Evolutionary conservation across 2,797 vertebrate species (phyloP), one percentile per base, ranked within the genome.

Genomic region (Gymnoscopelus braueri): DNA sequence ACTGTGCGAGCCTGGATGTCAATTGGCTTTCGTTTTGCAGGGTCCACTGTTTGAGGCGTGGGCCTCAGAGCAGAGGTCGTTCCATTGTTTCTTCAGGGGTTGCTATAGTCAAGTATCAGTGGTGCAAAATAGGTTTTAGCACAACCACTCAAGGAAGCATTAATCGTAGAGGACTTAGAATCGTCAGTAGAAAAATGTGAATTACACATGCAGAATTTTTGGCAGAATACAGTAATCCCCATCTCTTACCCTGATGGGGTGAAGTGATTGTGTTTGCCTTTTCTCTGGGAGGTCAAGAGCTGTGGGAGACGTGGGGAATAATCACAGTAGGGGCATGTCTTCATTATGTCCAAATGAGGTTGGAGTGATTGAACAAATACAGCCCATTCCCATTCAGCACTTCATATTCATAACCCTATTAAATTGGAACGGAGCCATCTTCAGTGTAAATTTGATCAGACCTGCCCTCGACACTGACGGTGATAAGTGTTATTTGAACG

Each of bases 371-470:
- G 92, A 88, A 91, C 91, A 92, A 94, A 94, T 88, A 93, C 72
- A 63, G 79, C 85, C 84, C 67, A 67, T 82, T 78, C 65, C 44
- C 78, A 72, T 83, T 77, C 81, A 74, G 83, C 85, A 77, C 87
- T 84, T 89, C 84, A 86, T 89, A 91, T 91, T 92, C 87, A 91
- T 91, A 82, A 88, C 83, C 85, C 87, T 85, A 93, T 95, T 95
- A 95, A 94, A 91, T 91, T 88, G 89, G 88, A 93, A 95, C 88
- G 92, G 82, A 94, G 79, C 94, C 94, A 95, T 96, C 94, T 95
- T 94, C 92, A 91, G 92, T 93, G 92, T 91, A 94, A 95, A 96
- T 95, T 94, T 95, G 95, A 95, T 92, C 92, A 54, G 90, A 87
- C 92, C 77, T 73, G 87, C 89, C 83, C 81, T 64, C 58, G 59